phyloP scores from a whole-genome alignment of 2,888 invertebrate genomes.

The Oxyscelio sp. region DNA sequence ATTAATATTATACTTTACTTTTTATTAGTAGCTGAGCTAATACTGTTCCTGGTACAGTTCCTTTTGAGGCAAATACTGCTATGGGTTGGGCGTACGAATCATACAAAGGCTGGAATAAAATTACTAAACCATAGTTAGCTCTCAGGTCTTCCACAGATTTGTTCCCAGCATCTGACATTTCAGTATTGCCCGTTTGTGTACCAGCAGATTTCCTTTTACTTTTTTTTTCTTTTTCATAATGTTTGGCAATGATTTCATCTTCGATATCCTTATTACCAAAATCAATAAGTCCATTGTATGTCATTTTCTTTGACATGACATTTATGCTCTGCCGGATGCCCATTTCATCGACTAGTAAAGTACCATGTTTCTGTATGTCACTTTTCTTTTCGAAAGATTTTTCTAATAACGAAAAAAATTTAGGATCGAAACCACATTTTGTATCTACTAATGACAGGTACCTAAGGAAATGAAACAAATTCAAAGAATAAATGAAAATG shows the following conservation, averaged over 20 bases:
- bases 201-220: neutral
- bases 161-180: too few species aligned
- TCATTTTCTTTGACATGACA: neutral
- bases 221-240: neutral
- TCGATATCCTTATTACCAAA: neutral
- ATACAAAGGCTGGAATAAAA: neutral
- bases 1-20: too few species aligned
- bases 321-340: neutral
- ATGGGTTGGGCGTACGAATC: slow-evolving; percentile 5
- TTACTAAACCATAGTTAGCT: neutral
- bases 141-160: neutral
- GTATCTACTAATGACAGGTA: neutral
- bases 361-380: slow-evolving; percentile 5
- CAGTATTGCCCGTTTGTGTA: neutral
- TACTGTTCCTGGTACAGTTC: neutral
- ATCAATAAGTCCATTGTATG: slow-evolving; percentile 8
- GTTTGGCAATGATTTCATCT: neutral
- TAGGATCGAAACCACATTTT: neutral
- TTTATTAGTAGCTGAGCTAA: neutral
- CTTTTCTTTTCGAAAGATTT: neutral
- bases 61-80: slow-evolving; percentile 3
- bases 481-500: too few species aligned
- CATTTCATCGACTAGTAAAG: slow-evolving; percentile 10
- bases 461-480: neutral
- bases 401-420: neutral